Base-by-base conservation (phyloP, 2,113 vertebrate genomes). In the Phaetusa simplex region DNA sequence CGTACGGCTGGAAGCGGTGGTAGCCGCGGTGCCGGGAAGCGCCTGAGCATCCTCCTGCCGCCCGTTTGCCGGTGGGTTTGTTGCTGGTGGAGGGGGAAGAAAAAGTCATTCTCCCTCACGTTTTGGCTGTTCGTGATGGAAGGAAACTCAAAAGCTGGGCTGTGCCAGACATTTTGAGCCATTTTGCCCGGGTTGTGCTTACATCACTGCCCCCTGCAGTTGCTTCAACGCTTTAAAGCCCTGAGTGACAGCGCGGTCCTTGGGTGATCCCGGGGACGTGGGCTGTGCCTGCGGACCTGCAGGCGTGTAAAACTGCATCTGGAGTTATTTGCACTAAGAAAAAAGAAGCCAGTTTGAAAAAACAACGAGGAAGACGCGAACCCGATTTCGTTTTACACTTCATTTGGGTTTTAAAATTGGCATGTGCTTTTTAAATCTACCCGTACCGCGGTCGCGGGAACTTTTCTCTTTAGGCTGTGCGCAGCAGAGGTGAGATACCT, bases 281-380 rank as follows among this genome's bases (percentile, higher is more conserved):
- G 70, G 59, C 64, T 89, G 91, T 72, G 91, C 93, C 86, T 80
- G 52, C 23, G 36, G 59, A 45, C 42, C 78, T 30, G 34, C 86
- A 89, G 95, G 76, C 12, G 0, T 30, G 3, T 42, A 13, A 58
- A 91, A 86, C 94, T 96, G 91, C 94, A 95, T 91, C 87, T 72
- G 61, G 73, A 95, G 84, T 90, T 95, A 95, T 96, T 95, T 97
- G 94, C 96, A 97, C 93, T 95, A 96, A 93, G 91, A 45, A 62
- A 86, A 91, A 78, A 88, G 45, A 71, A 96, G 76, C 81, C 6
- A 1, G 49, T 90, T 91, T 91, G 45, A 30, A 91, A 89, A 67
- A 82, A 72, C 23, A 32, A 62, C 6, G 52, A 89, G 66, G 21
- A 89, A 14, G 19, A 67, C 21, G 2, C 12, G 38, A 71, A 94